A percentile compares a stretch with the other conserved stretches of the same genome.
Evolutionary conservation across 2,113 vertebrate species (phyloP).

Genomic region (Epinephelus fuscoguttatus): DNA sequence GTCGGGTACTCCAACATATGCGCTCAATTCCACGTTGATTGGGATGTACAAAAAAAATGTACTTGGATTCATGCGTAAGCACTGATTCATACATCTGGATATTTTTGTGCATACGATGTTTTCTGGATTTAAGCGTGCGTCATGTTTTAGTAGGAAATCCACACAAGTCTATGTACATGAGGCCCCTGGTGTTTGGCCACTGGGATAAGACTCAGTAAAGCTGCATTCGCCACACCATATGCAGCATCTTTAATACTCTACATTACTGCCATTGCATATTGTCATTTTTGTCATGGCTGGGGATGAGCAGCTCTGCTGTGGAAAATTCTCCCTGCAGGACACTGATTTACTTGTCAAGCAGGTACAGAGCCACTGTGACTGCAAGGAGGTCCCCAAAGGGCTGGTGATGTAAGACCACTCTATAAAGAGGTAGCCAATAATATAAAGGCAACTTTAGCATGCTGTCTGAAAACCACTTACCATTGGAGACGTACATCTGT

Average conservation of each 20-base stretch:
- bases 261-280: neutral
- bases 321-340: constrained; percentile 14
- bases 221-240: neutral
- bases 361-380: constrained; percentile 37
- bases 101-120: no score
- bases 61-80: no score
- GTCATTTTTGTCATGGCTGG: constrained; percentile 22
- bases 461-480: constrained; percentile 19
- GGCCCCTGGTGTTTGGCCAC: neutral
- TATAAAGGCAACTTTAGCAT: neutral
- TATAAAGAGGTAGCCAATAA: neutral
- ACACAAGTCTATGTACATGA: no score
- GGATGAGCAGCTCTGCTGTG: constrained; percentile 20
- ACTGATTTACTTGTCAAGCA: constrained; percentile 47
- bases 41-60: no score
- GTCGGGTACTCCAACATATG: no score
- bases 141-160: no score
- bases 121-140: no score
- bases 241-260: neutral
- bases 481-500: constrained; percentile 1
- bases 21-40: no score
- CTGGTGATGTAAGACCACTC: constrained; percentile 23
- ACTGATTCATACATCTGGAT: no score
- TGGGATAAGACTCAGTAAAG: neutral
- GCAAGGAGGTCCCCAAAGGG: neutral